Evolutionary conservation across 1,140 invertebrate genomes (phyloP).

Genomic region (Drosophila repletoides): DNA sequence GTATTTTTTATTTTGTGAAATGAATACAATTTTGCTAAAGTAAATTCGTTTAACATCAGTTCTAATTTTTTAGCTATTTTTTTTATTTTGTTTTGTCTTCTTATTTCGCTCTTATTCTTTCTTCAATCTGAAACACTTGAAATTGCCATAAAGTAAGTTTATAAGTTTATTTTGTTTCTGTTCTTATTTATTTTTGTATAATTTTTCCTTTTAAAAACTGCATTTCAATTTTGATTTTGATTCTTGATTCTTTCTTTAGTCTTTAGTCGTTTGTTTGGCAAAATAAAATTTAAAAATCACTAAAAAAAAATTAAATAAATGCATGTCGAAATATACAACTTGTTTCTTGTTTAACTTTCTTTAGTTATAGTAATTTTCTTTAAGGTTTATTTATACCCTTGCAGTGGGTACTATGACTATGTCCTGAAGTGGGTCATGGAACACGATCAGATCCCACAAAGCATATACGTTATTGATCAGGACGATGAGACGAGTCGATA

Average conservation of each 20-base stretch:
- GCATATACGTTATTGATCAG: too few species aligned
- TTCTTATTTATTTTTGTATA: constrained; percentile 17
- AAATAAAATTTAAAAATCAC: constrained; percentile 35
- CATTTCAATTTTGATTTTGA: constrained; percentile 25
- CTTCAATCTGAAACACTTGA: constrained; percentile 64
- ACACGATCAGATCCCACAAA: too few species aligned
- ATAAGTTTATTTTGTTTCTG: constrained; percentile 37
- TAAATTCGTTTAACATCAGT: constrained; percentile 82
- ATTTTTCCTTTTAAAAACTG: constrained; percentile 35
- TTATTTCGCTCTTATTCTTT: constrained; percentile 40
- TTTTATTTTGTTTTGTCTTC: constrained; percentile 20
- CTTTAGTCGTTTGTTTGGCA: neutral
- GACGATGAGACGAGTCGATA: too few species aligned
- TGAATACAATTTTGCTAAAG: constrained; percentile 82
- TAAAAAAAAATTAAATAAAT: constrained; percentile 58
- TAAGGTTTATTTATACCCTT: too few species aligned
- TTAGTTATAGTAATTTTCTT: too few species aligned
- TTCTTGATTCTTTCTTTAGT: constrained; percentile 19
- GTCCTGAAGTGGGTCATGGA: too few species aligned
- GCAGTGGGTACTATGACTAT: too few species aligned
- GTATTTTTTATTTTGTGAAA: constrained; percentile 49
- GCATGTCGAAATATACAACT: constrained; percentile 34
- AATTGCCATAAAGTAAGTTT: constrained; percentile 73
- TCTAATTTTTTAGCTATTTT: constrained; percentile 70
- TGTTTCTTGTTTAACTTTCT: too few species aligned